Evolutionary conservation across 2,113 vertebrate species (phyloP), one percentile per base, ranked within the genome.

Genomic region (Pteronura brasiliensis): DNA sequence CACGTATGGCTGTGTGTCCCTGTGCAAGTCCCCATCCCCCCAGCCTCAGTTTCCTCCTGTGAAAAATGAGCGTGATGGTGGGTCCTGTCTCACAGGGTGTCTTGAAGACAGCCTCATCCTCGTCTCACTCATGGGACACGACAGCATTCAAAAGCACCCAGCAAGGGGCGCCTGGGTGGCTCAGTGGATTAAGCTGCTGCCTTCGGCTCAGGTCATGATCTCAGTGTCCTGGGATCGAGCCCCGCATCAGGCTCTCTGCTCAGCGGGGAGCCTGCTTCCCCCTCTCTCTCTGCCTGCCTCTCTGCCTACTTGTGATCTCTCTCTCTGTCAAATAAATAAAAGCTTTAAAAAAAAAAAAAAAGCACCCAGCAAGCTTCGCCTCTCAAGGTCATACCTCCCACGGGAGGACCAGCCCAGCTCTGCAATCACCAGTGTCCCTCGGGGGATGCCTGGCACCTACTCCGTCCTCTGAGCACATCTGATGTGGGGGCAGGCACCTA

Each of bases 401-500:
- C 12, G 13, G 10, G 18, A 42, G 91, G 25, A 52, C 61, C 13
- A 15, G 52, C 39, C 81, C 14, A 14, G 18, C 39, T 80, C 23
- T 57, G 2, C 11, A 34, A 7, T 23, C 49, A 49, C 21, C 31
- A 7, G 15, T 0, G 39, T 39, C 67, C 61, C 21, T 49, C n/a
- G 2, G 23, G 9, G 36, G 52, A 27, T 13, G 42, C n/a, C 67
- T 34, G 1, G 6, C 39, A 18, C 34, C 42, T 36, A 21, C 31
- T 9, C 44, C 1, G 15, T 44, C 95, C 74, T 57, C 25, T 20
- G 27, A 3, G 34, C 55, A 36, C 74, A 52, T 0, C 4, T 1
- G 34, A 67, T 0, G 0, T 42, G 17, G 14, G 7, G 42, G 42
- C 34, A 7, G 42, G 42, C 34, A 7, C 2, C 42, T 27, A 2